Evolutionary conservation across 2,113 vertebrate genomes (phyloP), one percentile per base, ranked within the genome.

Genomic region (Galbula dea): DNA sequence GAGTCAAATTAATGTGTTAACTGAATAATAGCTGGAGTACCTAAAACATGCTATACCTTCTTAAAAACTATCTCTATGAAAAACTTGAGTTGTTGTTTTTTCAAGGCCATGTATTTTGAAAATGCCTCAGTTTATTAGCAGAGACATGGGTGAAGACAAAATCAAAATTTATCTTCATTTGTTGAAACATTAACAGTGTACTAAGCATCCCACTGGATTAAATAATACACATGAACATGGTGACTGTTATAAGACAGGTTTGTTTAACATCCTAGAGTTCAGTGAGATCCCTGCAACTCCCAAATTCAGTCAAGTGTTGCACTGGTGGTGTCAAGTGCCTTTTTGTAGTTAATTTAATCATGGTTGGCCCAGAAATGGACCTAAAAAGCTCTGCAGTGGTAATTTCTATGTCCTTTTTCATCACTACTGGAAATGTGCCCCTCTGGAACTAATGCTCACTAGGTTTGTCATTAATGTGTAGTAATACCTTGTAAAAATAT

Each of bases 311-410:
- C 81, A 54, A 66, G 59, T 83, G 54, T 90, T 48, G 4, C 6
- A 0, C 54, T 84, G 76, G 6, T 29, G 39, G 90, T 55, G 74
- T 92, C 87, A 63, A 80, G 67, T 91, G 62, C 54, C 84, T 91
- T 82, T 93, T 48, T 76, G 84, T 85, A 83, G 71, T 94, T 85
- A 85, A 94, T 92, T 93, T 89, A 89, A 91, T 89, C 72, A 71
- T 23, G 67, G 37, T 45, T 87, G 87, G 67, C 39, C 81, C 94
- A 91, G 81, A 91, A 95, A 85, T 55, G 86, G 74, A 59, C 63
- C 78, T 45, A 46, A 30, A 43, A 57, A 92, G 36, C 72, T 92
- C 55, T 85, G 43, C 52, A 48, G 51, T 80, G 63, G 37, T 92
- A 74, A 89, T 89, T 91, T 85, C 52, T 43, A 43, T 52, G 55